Base-by-base conservation (phyloP, 2,888 invertebrate genomes). In the Cephus spinipes region DNA sequence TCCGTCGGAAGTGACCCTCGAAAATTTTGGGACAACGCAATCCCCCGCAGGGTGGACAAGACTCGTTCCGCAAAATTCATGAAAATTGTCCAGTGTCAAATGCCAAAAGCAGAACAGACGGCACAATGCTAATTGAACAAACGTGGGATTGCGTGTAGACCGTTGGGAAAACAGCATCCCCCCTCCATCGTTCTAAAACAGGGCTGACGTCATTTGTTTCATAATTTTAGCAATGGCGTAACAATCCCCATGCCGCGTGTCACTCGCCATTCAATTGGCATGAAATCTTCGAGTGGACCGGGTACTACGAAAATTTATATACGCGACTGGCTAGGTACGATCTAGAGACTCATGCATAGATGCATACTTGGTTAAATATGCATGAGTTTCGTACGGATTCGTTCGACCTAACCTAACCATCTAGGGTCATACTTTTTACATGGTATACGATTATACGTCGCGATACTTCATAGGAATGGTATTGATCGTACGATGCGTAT, bases 171-270 rank as follows among this genome's bases (percentile, higher is more conserved):
- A 55, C 55, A 55, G 15, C 9, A 23, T 9, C 9, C 2, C 9
- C 9, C 55, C 55, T 9, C 23, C 55, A 2, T 55, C 6, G 0
- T 55, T 23, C 55, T 9, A 23, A 0, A 55, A 23, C 81, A 74
- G 76, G 80, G 79, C 80, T 81, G 76, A 76, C 78, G 76, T 80
- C 81, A 83, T 83, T 84, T 81, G 81, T 81, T 81, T 81, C 81
- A 81, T 81, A 82, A 84, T 83, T 84, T 82, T 73, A 31, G 23
- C 55, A 55, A 55, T 9, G 23, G 6, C 55, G 23, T 55, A 55
- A 23, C 1, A 2, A 23, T 55, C 23, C 2, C 55, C 23, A 23
- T 55, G 23, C 55, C 0, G 9, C 23, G 9, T 55, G 55, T 55
- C 23, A 55, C 9, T 55, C 23, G 75, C 69, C 80, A 84, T 83